Conservation (phyloP, 2,888 invertebrate species). For the Sarcophaga caerulescens region DNA sequence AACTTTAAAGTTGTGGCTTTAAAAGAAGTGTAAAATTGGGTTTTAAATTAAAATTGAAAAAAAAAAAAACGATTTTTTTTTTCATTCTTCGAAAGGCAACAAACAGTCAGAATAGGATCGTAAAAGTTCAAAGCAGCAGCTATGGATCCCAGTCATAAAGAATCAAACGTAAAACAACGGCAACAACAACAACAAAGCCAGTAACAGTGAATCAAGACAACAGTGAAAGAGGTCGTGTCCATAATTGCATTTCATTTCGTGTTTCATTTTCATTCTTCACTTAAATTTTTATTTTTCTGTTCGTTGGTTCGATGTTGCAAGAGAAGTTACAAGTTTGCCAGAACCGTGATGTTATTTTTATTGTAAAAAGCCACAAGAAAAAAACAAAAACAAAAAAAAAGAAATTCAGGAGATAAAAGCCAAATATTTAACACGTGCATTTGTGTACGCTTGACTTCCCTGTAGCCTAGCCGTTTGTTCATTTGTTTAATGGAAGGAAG, state of each 20-base stretch:
- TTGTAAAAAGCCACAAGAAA: constrained; percentile 30
- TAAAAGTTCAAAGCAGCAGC: constrained; percentile 53
- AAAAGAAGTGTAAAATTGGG: constrained; percentile 24
- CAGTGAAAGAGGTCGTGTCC: constrained; percentile 59
- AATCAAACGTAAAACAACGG: background rate
- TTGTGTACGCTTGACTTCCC: constrained; percentile 3
- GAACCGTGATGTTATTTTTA: constrained; percentile 42
- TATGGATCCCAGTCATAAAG: constrained; percentile 21
- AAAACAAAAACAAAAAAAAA: background rate
- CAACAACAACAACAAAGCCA: background rate
- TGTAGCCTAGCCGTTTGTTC: background rate
- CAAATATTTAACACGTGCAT: constrained; percentile 62
- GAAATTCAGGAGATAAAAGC: background rate
- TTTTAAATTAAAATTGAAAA: constrained; percentile 56
- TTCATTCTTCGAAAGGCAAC: background rate
- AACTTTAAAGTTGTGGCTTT: constrained; percentile 10
- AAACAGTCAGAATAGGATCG: background rate
- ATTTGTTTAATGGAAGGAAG: background rate
- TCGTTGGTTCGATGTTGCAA: background rate
- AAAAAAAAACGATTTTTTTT: constrained; percentile 8
- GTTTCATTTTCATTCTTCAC: constrained; percentile 4
- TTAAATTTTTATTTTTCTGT: background rate
- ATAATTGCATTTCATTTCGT: constrained; percentile 54
- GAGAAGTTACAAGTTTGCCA: constrained; percentile 1
- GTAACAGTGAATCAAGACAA: constrained; percentile 20